phyloP scores from a whole-genome alignment of 2,113 vertebrate species.

The Halcyon senegalensis region DNA sequence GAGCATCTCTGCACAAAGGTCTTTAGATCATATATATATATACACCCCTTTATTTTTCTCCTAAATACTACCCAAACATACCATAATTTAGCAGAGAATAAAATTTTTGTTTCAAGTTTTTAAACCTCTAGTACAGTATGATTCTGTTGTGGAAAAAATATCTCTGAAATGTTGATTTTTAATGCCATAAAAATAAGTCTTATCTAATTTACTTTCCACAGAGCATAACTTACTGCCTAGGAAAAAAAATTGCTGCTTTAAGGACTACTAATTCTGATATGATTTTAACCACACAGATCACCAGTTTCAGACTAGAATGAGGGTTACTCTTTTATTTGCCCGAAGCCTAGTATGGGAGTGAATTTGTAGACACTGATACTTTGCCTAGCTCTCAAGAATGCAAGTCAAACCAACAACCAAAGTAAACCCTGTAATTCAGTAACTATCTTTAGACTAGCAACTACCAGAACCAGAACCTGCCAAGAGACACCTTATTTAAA shows the following conservation, averaged over 20 bases:
- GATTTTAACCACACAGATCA: not conserved
- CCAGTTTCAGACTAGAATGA: not conserved
- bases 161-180: not conserved
- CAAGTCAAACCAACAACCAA: not conserved
- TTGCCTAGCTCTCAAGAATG: not conserved
- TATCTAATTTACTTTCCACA: not conserved
- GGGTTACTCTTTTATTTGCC: not conserved
- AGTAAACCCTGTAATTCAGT: not conserved
- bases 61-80: not conserved
- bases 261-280: not conserved
- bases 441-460: not conserved
- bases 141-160: not conserved
- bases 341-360: not conserved
- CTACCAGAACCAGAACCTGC: not conserved
- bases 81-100: not conserved
- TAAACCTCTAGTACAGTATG: not conserved
- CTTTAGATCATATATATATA: not conserved
- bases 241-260: not conserved
- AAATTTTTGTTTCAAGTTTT: not conserved
- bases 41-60: accelerated
- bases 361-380: not conserved
- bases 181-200: not conserved
- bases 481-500: not conserved
- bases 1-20: not conserved
- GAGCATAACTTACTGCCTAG: not conserved